These are phyloP conservation scores for Amblyjoppa fuscipennis DNA, from an alignment of 2,888 invertebrate genomes.

Conservation along the genomic window DNA sequence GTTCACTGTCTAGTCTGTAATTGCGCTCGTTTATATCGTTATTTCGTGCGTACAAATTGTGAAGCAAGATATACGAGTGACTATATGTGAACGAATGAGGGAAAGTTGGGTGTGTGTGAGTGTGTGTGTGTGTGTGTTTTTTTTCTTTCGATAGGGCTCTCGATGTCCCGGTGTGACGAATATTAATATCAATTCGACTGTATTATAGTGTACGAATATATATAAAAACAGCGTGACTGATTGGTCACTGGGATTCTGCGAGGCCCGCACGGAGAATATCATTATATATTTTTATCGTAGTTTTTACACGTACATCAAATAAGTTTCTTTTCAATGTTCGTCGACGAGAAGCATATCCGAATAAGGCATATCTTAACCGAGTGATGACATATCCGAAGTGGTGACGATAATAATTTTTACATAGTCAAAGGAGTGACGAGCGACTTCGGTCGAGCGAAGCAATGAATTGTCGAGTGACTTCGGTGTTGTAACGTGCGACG, in stretches of 20 bases:
- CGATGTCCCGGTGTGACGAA: not conserved
- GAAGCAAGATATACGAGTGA: not conserved
- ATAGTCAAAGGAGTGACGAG: not conserved
- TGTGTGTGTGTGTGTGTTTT: not conserved
- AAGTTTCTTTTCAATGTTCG: not conserved
- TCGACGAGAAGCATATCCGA: slow-evolving; percentile 22
- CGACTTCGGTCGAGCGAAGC: not conserved
- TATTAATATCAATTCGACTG: slow-evolving; percentile 27
- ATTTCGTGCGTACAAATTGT: not conserved
- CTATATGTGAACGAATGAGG: not conserved
- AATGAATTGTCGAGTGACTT: slow-evolving; percentile 18
- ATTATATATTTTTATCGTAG: slow-evolving; percentile 37
- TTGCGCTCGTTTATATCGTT: slow-evolving; percentile 31
- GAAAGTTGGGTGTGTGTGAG: not conserved
- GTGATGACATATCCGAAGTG: slow-evolving; percentile 31
- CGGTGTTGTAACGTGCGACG: not conserved
- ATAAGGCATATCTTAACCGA: slow-evolving; percentile 30
- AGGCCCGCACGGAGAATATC: slow-evolving; percentile 28
- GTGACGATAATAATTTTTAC: slow-evolving; percentile 30
- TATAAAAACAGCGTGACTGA: not conserved
- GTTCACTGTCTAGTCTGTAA: slow-evolving; percentile 31
- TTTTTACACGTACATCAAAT: slow-evolving; percentile 24
- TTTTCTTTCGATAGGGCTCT: not conserved
- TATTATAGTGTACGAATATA: not conserved
- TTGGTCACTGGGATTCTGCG: not conserved